A percentile compares a stretch with the other conserved stretches of the same genome.
phyloP scores from a whole-genome alignment of 2,888 invertebrate genomes.

The Aphodius sticticus region DNA sequence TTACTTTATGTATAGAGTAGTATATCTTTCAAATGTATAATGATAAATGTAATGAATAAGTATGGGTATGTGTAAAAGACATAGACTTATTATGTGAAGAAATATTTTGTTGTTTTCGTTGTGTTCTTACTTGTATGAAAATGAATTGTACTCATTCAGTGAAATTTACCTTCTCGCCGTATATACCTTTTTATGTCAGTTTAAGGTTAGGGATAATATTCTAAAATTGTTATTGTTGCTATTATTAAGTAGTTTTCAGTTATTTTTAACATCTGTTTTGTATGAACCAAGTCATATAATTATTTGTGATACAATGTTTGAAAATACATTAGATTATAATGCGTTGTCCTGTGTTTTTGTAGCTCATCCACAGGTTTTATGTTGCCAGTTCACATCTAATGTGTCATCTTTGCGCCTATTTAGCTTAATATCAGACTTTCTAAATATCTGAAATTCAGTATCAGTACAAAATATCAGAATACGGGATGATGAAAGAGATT shows the following conservation, averaged over 20 bases:
- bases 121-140: background rate
- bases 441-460: no score
- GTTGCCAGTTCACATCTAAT: background rate
- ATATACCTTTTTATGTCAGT: no score
- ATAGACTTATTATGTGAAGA: background rate
- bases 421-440: no score
- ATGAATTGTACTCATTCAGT: background rate
- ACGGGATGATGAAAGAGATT: no score
- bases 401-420: no score
- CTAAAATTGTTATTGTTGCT: background rate
- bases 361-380: no score
- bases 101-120: background rate
- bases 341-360: background rate
- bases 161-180: no score
- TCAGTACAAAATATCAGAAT: no score
- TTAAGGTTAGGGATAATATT: no score
- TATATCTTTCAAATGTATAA: background rate
- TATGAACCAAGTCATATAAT: slow-evolving; percentile 18
- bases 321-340: slow-evolving; percentile 22
- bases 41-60: background rate
- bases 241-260: background rate
- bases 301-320: slow-evolving; percentile 20
- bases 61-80: background rate
- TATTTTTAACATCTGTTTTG: background rate
- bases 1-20: background rate